Conservation (phyloP, 2,797 vertebrate genomes). For the Bufotes viridis region DNA sequence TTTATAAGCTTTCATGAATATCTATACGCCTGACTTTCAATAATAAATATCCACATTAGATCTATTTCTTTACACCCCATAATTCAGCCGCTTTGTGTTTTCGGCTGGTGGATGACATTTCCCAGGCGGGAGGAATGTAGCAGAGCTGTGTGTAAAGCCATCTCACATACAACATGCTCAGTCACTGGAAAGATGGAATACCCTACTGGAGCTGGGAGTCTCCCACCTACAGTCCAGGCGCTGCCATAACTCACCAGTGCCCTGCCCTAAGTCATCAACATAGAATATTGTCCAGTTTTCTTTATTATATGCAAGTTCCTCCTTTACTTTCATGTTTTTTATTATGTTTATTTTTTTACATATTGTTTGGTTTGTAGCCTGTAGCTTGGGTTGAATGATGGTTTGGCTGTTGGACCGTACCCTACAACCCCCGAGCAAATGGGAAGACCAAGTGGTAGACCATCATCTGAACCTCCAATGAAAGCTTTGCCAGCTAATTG, state of each 20-base stretch:
- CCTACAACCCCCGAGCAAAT: background rate
- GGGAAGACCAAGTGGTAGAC: background rate
- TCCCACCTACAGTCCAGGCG: background rate
- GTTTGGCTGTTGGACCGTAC: background rate
- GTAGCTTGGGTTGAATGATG: background rate
- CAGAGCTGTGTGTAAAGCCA: constrained; percentile 23
- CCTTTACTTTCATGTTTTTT: background rate
- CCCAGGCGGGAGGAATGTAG: constrained; percentile 41
- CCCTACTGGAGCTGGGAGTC: background rate
- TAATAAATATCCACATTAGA: constrained; percentile 22
- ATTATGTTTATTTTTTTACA: background rate
- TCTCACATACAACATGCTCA: constrained; percentile 35
- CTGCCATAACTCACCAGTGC: constrained; percentile 16
- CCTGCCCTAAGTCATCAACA: background rate
- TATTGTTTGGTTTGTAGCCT: background rate
- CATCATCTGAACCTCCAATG: background rate
- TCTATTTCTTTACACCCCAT: constrained; percentile 43
- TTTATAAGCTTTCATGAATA: background rate
- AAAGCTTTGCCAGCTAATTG: background rate
- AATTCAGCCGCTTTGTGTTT: constrained; percentile 31
- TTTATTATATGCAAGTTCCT: background rate
- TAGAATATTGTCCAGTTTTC: background rate
- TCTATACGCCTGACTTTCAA: constrained; percentile 4
- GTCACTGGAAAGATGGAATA: constrained; percentile 30
- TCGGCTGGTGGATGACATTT: constrained; percentile 19